Evolutionary conservation across 2,888 invertebrate genomes (phyloP).

Genomic region (Meta bourneti): DNA sequence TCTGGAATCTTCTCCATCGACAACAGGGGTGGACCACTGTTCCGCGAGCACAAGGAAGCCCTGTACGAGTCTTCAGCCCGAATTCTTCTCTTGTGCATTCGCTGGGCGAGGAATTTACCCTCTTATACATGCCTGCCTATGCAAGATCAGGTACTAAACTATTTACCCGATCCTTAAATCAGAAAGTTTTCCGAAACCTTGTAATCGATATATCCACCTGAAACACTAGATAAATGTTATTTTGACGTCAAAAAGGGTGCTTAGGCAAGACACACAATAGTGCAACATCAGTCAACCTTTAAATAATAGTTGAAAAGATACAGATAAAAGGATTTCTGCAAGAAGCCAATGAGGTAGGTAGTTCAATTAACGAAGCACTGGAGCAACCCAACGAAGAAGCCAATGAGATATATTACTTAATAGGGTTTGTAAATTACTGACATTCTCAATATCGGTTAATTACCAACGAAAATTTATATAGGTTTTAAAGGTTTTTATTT

Average conservation of each 20-base stretch:
- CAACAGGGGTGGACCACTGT: background rate
- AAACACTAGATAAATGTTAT: background rate
- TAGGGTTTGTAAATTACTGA: no score
- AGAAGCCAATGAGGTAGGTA: no score
- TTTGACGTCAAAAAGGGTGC: background rate
- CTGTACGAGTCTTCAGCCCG: constrained; percentile 97
- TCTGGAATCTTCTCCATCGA: background rate
- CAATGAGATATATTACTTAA: no score
- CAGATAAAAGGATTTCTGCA: no score
- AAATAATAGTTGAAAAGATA: no score
- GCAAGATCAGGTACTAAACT: constrained; percentile 90
- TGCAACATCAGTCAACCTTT: no score
- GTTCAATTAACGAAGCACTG: no score
- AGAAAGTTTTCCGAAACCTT: background rate
- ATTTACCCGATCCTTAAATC: constrained; percentile 16
- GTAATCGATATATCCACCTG: background rate
- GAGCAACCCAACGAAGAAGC: no score
- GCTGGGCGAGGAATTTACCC: constrained; percentile 98
- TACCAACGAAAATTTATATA: no score
- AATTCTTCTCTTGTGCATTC: constrained; percentile 97
- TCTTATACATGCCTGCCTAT: constrained; percentile 97
- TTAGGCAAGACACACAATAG: no score
- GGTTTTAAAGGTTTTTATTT: no score
- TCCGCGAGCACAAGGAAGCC: constrained; percentile 84
- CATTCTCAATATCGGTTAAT: no score